These are phyloP conservation scores for Tortrix viridana DNA, from an alignment of 2,888 invertebrate species.

Conservation along the genomic window DNA sequence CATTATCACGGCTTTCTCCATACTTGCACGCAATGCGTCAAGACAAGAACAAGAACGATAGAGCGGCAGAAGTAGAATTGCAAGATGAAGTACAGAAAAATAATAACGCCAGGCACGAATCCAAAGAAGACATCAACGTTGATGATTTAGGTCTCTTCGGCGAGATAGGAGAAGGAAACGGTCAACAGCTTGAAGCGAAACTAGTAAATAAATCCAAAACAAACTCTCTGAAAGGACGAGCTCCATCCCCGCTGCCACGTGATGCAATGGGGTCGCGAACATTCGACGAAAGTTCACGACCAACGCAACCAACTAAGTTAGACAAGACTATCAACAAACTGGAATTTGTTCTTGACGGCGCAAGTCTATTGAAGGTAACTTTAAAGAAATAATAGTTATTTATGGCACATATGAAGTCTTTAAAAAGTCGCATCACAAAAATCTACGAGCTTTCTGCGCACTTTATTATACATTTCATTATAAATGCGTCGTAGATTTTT, in stretches of 20 bases:
- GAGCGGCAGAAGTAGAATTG: neutral
- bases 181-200: slow-evolving; percentile 12
- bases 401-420: too few species aligned
- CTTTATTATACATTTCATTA: too few species aligned
- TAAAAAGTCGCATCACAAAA: too few species aligned
- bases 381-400: neutral
- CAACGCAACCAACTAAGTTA: slow-evolving; percentile 46
- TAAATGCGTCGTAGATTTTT: too few species aligned
- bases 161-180: slow-evolving; percentile 51
- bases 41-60: slow-evolving; percentile 32
- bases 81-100: slow-evolving; percentile 18
- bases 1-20: slow-evolving; percentile 64
- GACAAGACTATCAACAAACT: slow-evolving; percentile 62
- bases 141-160: slow-evolving; percentile 63
- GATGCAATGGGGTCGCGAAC: neutral
- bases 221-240: slow-evolving; percentile 16
- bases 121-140: slow-evolving; percentile 55
- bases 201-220: slow-evolving; percentile 2
- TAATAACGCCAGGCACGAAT: slow-evolving; percentile 40
- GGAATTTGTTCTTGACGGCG: slow-evolving; percentile 69
- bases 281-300: too few species aligned
- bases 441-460: too few species aligned
- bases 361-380: slow-evolving; percentile 64
- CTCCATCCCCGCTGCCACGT: slow-evolving; percentile 9
- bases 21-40: slow-evolving; percentile 54